Conservation (phyloP, 2,113 vertebrate genomes). For the Prolemur simus region DNA sequence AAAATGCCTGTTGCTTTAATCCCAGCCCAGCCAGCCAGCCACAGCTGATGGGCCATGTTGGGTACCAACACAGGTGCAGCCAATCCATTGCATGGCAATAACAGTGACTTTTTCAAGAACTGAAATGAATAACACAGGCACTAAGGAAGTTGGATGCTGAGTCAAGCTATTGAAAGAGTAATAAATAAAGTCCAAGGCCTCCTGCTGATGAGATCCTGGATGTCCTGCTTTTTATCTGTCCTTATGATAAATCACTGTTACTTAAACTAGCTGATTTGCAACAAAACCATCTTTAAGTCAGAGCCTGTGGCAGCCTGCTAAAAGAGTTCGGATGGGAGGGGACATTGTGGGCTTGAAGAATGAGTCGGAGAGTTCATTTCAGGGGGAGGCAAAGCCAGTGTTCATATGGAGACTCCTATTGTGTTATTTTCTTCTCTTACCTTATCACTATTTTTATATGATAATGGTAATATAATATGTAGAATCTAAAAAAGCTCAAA, state of each 20-base stretch:
- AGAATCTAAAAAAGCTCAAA: not conserved
- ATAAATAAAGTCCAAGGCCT: not conserved
- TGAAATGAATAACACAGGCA: not conserved
- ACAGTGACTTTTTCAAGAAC: not conserved
- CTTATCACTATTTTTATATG: not conserved
- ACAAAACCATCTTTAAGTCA: not conserved
- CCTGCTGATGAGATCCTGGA: not conserved
- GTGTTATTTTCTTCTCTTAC: not conserved
- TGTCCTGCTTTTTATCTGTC: not conserved
- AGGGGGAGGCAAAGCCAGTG: not conserved
- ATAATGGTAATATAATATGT: not conserved
- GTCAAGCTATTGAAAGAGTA: not conserved
- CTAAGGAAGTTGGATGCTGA: not conserved
- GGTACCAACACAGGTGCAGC: not conserved
- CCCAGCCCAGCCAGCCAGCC: not conserved
- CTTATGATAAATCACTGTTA: not conserved
- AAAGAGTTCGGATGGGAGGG: not conserved
- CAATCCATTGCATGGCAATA: not conserved
- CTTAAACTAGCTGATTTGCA: not conserved
- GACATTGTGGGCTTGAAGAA: not conserved
- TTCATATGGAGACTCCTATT: not conserved
- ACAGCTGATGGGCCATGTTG: not conserved
- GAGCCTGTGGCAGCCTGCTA: not conserved
- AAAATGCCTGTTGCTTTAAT: not conserved
- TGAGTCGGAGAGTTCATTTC: not conserved